Conservation (phyloP, 2,888 invertebrate species). For the Mesorhabditis spiculigera region DNA sequence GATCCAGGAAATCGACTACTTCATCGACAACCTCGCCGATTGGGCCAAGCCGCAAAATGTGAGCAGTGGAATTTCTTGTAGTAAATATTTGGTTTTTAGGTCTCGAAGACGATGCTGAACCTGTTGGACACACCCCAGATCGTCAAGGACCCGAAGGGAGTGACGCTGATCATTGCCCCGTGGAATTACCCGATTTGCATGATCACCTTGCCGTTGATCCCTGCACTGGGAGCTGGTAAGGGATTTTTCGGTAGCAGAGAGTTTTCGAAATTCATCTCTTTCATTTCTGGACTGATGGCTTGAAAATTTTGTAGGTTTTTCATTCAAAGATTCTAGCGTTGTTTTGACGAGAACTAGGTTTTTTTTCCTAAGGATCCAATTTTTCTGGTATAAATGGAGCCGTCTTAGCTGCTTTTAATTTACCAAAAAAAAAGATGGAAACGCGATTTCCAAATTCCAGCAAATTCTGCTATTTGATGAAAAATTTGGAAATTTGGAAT, state of each 20-base stretch:
- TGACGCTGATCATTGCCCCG: conserved; percentile 77
- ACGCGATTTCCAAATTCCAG: too few species aligned
- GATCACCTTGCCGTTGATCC: conserved; percentile 46
- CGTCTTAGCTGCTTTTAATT: too few species aligned
- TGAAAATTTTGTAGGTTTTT: too few species aligned
- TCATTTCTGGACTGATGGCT: not conserved
- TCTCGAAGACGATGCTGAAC: conserved; percentile 25
- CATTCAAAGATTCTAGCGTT: too few species aligned
- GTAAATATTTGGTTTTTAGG: conserved; percentile 15
- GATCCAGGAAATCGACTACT: conserved; percentile 43
- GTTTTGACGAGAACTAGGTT: too few species aligned
- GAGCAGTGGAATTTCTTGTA: not conserved
- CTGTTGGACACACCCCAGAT: conserved; percentile 57
- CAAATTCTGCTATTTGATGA: too few species aligned
- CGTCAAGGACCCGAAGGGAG: conserved; percentile 80
- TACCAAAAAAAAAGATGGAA: too few species aligned
- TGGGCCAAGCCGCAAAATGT: conserved; percentile 37
- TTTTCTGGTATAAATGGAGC: too few species aligned
- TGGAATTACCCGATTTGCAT: conserved; percentile 83
- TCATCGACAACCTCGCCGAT: conserved; percentile 37
- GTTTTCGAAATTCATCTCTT: conserved; percentile 29
- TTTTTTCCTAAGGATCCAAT: too few species aligned
- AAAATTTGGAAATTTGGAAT: too few species aligned
- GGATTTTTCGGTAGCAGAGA: not conserved
- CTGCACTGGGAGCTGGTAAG: conserved; percentile 44